Base-by-base conservation (phyloP, 1,140 invertebrate genomes). In the Helicorthomorpha holstii region DNA sequence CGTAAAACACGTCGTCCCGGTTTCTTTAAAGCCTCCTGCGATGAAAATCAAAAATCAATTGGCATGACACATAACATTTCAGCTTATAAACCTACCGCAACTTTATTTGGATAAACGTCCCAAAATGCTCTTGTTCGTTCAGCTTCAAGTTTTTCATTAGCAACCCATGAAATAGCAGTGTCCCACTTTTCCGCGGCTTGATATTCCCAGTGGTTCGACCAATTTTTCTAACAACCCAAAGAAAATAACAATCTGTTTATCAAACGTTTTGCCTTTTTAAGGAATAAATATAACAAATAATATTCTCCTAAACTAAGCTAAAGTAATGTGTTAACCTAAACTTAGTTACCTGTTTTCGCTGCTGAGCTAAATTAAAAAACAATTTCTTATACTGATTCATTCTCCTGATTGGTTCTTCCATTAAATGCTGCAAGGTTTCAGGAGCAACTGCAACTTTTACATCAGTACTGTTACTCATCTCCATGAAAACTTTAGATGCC, bases 41-140 rank as follows among this genome's bases (percentile, higher is more conserved):
- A 45, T 44, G 38, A 34, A 34, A 34, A 34, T 34, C 29, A 34
- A 34, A 7, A 7, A 34, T 16, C 29, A 34, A 34, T 7, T 34
- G 29, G 29, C 16, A 34, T 34, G 7, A 34, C 29, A 16, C 29
- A 34, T 34, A 16, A 7, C 7, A 34, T 34, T 7, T 7, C 7
- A 34, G 29, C 7, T 34, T 7, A 46, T 21, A 24, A n/a, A 51
- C 41, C 21, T 2, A 80, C 65, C 47, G 49, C 34, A 12, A 73
- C 61, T 65, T 80, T 81, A 0, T 78, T 77, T 34, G 75, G 68
- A 34, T 58, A 56, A 51, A 67, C 77, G 59, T 83, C 78, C 85
- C 84, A 89, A 73, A 86, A 87, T 25, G 69, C 58, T 62, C 76
- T 78, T 0, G 84, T 89, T 21, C 64, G 58, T 53, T 83, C 80